Base-by-base conservation (phyloP, 2,113 vertebrate genomes). In the Shinisaurus crocodilurus region DNA sequence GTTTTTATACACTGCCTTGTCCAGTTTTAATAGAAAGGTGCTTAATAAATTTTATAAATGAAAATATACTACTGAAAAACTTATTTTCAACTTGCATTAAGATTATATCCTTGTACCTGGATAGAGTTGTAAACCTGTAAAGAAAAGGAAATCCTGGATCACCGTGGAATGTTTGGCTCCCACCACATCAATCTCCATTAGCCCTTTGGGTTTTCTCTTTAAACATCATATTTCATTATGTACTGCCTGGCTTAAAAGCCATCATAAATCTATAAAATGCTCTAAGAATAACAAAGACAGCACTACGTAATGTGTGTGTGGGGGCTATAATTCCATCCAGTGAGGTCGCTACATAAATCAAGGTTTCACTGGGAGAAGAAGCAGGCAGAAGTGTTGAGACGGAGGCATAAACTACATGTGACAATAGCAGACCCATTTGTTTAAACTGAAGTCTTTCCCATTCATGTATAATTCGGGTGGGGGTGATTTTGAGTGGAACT, bases 101-200 rank as follows among this genome's bases (percentile, higher is more conserved):
- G 25, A 29, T 57, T 57, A 40, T 9, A 60, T 76, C 50, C 13
- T n/a, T n/a, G 69, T n/a, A 27, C 29, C 0, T 67, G 85, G 85
- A 74, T 3, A 92, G 63, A 87, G 87, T 88, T 18, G 45, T 77
- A 87, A 92, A 95, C 95, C 92, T 94, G 92, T 7, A 93, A 92
- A 91, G 91, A 89, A 91, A 93, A 88, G 92, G 91, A 95, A 96
- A 96, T 95, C 93, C 91, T 54, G 88, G 93, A 93, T 94, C 93
- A 93, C 92, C 0, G 0, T 9, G 6, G 1, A 90, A 86, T 13
- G 80, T 86, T 95, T 90, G 85, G 93, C 90, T 94, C 90, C 90
- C 90, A 91, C 94, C 88, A 67, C 92, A 1, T 90, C 90, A 94
- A 65, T 92, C 91, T 94, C 90, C 74, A 76, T 85, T 43, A 80